phyloP scores from a whole-genome alignment of 2,888 invertebrate species.

The Drosophila anomalata region DNA sequence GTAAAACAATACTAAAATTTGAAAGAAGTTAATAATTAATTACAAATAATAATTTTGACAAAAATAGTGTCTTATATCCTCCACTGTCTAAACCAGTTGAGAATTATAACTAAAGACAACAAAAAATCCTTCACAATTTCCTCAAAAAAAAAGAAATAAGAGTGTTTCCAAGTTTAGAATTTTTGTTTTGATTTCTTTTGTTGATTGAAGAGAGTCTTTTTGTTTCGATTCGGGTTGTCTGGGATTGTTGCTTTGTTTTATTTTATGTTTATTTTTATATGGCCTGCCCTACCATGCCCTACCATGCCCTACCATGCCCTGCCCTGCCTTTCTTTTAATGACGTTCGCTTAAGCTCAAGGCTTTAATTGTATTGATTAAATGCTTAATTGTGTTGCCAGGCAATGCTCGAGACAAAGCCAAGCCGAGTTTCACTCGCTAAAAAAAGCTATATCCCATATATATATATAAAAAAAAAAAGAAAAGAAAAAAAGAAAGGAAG shows the following conservation, averaged over 20 bases:
- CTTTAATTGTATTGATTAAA: constrained; percentile 78
- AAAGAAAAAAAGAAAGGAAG: background rate
- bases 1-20: no score
- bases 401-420: constrained; percentile 35
- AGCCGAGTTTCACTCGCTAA: constrained; percentile 7
- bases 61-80: no score
- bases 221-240: constrained; percentile 16
- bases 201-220: constrained; percentile 5
- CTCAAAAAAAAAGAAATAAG: background rate
- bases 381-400: constrained; percentile 60
- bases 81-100: no score
- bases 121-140: background rate
- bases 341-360: constrained; percentile 60
- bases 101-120: no score
- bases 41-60: no score
- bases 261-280: constrained; percentile 70
- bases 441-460: background rate
- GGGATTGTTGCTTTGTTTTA: constrained; percentile 61
- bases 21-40: no score
- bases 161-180: background rate
- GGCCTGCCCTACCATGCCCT: constrained; percentile 25
- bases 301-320: constrained; percentile 13
- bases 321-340: constrained; percentile 56
- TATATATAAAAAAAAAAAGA: no score
- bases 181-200: constrained; percentile 4